Evolutionary conservation across 2,113 vertebrate species (phyloP).

Genomic region (Monopterus albus): DNA sequence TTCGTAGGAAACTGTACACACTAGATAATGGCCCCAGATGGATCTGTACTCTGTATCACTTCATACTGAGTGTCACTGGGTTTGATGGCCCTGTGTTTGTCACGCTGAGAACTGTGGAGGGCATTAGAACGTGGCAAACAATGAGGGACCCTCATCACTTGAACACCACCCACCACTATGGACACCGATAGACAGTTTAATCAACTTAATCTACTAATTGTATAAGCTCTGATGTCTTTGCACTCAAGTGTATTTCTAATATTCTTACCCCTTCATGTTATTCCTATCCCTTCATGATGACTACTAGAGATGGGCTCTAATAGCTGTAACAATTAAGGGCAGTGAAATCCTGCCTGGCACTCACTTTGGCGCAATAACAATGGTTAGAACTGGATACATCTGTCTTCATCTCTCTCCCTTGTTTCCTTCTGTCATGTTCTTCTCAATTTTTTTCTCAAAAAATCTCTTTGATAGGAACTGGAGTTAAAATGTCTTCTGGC

Average conservation of each 20-base stretch:
- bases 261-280: too few relatives aligned
- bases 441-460: conserved; percentile 20
- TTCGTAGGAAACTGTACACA: neutral
- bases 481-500: conserved; percentile 33
- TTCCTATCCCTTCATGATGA: too few relatives aligned
- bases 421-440: conserved; percentile 15
- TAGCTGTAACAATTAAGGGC: conserved; percentile 7
- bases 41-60: neutral
- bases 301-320: neutral
- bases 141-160: too few relatives aligned
- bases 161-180: neutral
- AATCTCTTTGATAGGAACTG: conserved; percentile 33
- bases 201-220: neutral
- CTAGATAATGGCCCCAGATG: neutral
- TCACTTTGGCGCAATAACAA: conserved; percentile 29
- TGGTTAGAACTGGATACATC: conserved; percentile 27
- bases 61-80: neutral
- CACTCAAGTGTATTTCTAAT: too few relatives aligned
- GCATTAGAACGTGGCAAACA: too few relatives aligned
- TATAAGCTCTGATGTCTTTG: too few relatives aligned
- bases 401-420: conserved; percentile 21
- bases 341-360: neutral
- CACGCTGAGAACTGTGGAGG: neutral
- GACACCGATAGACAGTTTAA: neutral
- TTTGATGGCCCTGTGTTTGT: neutral